A percentile compares a stretch with the other conserved stretches of the same genome.
Evolutionary conservation across 2,113 vertebrate species (phyloP).

Genomic region (Percina caprodes): DNA sequence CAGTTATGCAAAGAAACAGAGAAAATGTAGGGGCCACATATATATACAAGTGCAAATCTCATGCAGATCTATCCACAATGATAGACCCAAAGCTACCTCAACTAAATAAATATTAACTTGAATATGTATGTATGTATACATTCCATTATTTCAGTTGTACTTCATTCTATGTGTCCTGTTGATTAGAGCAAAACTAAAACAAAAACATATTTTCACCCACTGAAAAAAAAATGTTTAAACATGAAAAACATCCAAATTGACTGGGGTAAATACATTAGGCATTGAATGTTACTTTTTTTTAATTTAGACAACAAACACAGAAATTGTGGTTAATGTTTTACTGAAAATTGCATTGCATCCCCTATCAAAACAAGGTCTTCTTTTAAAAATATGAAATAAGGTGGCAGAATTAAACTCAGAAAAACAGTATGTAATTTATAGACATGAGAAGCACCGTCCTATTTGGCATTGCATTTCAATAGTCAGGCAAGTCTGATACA

Average conservation of each 20-base stretch:
- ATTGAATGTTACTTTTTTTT: not conserved
- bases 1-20: not conserved
- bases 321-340: constrained; percentile 59
- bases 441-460: constrained; percentile 20
- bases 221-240: not conserved
- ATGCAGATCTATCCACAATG: not conserved
- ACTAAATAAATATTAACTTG: not conserved
- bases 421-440: constrained; percentile 32
- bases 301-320: constrained; percentile 42
- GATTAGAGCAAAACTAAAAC: not conserved
- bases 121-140: not conserved
- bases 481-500: constrained; percentile 12
- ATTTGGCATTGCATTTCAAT: constrained; percentile 57
- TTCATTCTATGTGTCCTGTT: not conserved
- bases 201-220: not conserved
- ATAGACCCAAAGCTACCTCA: not conserved
- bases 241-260: not conserved
- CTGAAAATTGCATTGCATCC: constrained; percentile 53
- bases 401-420: constrained; percentile 39
- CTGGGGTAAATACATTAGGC: not conserved
- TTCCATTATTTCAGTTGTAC: not conserved
- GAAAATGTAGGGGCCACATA: not conserved
- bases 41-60: not conserved
- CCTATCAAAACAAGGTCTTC: constrained; percentile 9
- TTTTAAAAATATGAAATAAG: constrained; percentile 32